phyloP scores from a whole-genome alignment of 2,113 vertebrate species.

The Colaptes auratus region DNA sequence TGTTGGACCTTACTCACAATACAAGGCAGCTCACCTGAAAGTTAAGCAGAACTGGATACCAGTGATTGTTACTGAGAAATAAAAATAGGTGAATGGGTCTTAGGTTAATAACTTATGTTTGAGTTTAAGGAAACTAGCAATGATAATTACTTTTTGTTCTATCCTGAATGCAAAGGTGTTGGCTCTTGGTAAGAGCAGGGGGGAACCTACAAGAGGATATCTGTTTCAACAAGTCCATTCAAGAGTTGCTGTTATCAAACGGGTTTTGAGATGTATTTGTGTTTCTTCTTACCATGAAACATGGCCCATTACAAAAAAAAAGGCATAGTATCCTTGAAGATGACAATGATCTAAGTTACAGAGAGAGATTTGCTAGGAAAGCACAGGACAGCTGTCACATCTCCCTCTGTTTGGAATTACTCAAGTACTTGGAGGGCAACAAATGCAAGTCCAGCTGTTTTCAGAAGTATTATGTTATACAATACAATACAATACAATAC shows the following conservation, averaged over 20 bases:
- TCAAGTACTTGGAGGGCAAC: not conserved
- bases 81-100: not conserved
- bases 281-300: not conserved
- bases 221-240: not conserved
- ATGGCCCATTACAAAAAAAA: not conserved
- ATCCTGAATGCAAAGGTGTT: not conserved
- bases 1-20: not conserved
- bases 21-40: not conserved
- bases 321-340: not conserved
- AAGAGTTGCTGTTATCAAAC: not conserved
- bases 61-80: not conserved
- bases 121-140: not conserved
- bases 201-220: not conserved
- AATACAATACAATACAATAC: too few species aligned
- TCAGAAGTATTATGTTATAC: not conserved
- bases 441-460: not conserved
- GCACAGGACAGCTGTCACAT: not conserved
- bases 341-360: not conserved
- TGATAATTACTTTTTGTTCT: not conserved
- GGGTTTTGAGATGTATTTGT: rapidly evolving
- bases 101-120: not conserved
- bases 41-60: not conserved
- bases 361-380: not conserved
- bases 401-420: not conserved
- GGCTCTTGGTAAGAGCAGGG: not conserved